Evolutionary conservation across 2,888 invertebrate genomes (phyloP), one percentile per base, ranked within the genome.

Genomic region (Oeneis ivallda): DNA sequence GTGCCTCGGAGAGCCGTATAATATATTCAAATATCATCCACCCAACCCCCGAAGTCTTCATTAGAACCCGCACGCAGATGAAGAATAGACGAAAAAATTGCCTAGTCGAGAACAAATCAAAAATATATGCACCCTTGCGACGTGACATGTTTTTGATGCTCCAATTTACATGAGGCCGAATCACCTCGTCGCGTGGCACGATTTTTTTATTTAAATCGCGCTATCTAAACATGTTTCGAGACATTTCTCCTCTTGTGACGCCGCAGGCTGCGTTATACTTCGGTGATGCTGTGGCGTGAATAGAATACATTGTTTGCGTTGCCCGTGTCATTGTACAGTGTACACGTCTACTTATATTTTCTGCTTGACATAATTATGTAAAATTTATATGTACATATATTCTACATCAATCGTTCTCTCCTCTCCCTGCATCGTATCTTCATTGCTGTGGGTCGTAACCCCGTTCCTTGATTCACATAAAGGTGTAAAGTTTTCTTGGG

Each of bases 111-210:
- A 86, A 90, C 88, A 90, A 91, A 89, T 90, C 89, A 91, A 89
- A 91, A 92, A 92, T 89, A 90, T 91, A 92, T 92, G 90, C 92
- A 92, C 92, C 92, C 92, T 90, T 86, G 72, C 79, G 85, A 92
- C 92, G 92, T 92, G 92, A 86, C 82, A 81, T 76, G 89, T 77
- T 84, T 88, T 74, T 80, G 80, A 85, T 84, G 77, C 76, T 75
- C 77, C 82, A 78, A 89, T 89, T 90, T 90, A 86, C 87, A 86
- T 87, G 85, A 82, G 78, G 78, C 61, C 41, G 50, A 79, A 78
- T 79, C 81, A 84, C 85, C 83, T 83, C 76, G 85, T 89, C 89
- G 87, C 88, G 88, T 89, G 89, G 86, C 80, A 74, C 82, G 82
- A 87, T 89, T 90, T 91, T n/a, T 91, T 91, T 90, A 90, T 92